Conservation (phyloP, 2,888 invertebrate species). For the Eristalis intricaria region DNA sequence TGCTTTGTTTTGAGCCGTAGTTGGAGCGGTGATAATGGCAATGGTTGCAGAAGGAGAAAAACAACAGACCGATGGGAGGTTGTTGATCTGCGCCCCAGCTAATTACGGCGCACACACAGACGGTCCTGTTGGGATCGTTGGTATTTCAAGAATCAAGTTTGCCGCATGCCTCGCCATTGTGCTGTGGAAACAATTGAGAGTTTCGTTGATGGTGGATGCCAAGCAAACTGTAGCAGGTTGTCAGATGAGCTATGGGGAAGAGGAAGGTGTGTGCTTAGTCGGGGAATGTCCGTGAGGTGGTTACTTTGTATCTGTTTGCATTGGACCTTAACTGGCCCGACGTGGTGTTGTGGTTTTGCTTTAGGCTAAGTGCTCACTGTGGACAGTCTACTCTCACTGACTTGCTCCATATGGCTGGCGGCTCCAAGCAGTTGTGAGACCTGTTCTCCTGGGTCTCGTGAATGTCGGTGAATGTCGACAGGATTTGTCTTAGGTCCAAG, state of each 20-base stretch:
- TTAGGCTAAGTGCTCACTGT: no score
- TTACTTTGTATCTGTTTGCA: not conserved
- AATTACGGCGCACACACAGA: not conserved
- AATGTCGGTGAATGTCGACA: no score
- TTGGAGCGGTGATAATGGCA: constrained; percentile 58
- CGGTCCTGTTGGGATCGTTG: constrained; percentile 11
- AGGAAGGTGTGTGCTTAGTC: not conserved
- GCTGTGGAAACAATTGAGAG: constrained; percentile 51
- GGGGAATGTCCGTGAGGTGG: not conserved
- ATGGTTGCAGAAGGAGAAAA: constrained; percentile 9
- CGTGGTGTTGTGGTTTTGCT: not conserved
- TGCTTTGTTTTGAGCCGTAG: constrained; percentile 29
- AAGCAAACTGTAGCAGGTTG: not conserved
- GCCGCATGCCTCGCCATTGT: constrained; percentile 25
- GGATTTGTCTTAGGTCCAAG: no score
- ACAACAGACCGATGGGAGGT: constrained; percentile 38
- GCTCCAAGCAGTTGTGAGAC: no score
- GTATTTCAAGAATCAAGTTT: constrained; percentile 49
- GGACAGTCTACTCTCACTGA: no score
- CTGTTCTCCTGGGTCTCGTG: no score
- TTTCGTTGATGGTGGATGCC: not conserved
- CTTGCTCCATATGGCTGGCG: no score
- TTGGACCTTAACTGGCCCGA: not conserved
- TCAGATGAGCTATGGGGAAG: constrained; percentile 29
- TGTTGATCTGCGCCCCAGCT: constrained; percentile 52